Base-by-base conservation (phyloP, 2,797 vertebrate genomes). In the Manis pentadactyla region DNA sequence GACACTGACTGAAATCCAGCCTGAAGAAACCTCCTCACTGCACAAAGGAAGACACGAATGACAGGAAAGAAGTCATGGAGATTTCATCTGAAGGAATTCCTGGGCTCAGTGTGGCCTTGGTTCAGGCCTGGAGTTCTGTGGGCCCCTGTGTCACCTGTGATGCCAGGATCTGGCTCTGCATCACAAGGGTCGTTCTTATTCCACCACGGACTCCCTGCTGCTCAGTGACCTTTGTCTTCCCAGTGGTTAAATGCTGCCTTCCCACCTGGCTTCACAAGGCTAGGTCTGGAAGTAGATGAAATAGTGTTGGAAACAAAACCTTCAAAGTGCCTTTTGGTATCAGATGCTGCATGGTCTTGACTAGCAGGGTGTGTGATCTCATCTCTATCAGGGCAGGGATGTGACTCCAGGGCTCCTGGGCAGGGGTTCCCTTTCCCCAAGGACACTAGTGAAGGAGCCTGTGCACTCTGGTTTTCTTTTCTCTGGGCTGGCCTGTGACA, bases 341-440 rank as follows among this genome's bases (percentile, higher is more conserved):
- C 79, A 39, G n/a, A 21, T 7, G 66, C 85, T 6, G 12, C 66
- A 18, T 15, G 51, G 29, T 13, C 42, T 18, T 1, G 59, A 49
- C 49, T 53, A 7, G 74, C 37, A 2, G 39, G 25, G 34, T 25
- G 39, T 29, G 18, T 31, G 3, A 3, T 13, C 29, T 61, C 21
- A 0, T 42, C 2, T 29, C 1, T 17, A 0, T 31, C 5, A 0
- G 5, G 57, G 39, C 0, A 0, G 25, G 37, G 19, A 17, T 8
- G 61, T 61, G 63, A 77, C 90, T 78, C 11, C 11, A 0, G 21
- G 4, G 7, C 39, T 19, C 46, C 39, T 2, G 25, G n/a, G 37
- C 59, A 34, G 53, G 49, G 42, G 71, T 73, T 79, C 46, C 64
- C 39, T 25, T 14, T 31, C 19, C 4, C 10, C 46, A 31, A 29